Percentiles rank a stretch among this genome's conserved stretches.
phyloP scores from a whole-genome alignment of 2,888 invertebrate genomes.

The Ormyrus rosae region DNA sequence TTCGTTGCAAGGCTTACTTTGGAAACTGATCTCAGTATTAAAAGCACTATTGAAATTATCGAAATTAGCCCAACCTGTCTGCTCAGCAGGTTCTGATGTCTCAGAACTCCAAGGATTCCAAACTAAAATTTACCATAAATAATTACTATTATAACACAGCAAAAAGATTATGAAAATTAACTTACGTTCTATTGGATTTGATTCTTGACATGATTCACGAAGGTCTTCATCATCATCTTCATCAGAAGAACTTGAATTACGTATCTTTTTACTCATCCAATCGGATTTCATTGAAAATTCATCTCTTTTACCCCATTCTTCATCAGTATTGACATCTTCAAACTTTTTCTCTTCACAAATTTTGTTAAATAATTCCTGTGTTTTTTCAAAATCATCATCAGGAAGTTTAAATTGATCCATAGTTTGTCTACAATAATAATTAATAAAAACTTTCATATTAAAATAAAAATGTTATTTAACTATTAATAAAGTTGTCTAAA shows the following conservation, averaged over 20 bases:
- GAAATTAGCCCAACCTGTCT: constrained; percentile 73
- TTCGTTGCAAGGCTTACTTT: constrained; percentile 30
- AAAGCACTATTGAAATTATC: constrained; percentile 58
- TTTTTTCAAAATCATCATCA: constrained; percentile 76
- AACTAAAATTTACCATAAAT: constrained; percentile 59
- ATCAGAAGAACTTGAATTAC: constrained; percentile 75
- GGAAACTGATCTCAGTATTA: constrained; percentile 26
- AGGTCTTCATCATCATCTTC: constrained; percentile 76
- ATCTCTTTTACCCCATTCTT: constrained; percentile 77
- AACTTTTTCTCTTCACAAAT: constrained; percentile 65
- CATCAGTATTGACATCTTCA: constrained; percentile 65
- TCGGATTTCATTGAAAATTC: constrained; percentile 76
- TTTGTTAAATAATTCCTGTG: constrained; percentile 81
- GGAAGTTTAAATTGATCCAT: constrained; percentile 72
- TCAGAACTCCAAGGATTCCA: constrained; percentile 70
- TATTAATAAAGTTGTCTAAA: not conserved
- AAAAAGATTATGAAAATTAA: constrained; percentile 43
- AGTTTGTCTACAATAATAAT: constrained; percentile 66
- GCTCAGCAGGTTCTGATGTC: constrained; percentile 64
- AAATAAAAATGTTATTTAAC: constrained; percentile 15
- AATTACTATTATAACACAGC: not conserved
- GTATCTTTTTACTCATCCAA: constrained; percentile 69
- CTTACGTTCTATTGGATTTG: constrained; percentile 77
- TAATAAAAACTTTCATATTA: constrained; percentile 15
- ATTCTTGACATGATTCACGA: constrained; percentile 70